Base-by-base conservation (phyloP, 2,888 invertebrate genomes). In the Volucella zonaria region DNA sequence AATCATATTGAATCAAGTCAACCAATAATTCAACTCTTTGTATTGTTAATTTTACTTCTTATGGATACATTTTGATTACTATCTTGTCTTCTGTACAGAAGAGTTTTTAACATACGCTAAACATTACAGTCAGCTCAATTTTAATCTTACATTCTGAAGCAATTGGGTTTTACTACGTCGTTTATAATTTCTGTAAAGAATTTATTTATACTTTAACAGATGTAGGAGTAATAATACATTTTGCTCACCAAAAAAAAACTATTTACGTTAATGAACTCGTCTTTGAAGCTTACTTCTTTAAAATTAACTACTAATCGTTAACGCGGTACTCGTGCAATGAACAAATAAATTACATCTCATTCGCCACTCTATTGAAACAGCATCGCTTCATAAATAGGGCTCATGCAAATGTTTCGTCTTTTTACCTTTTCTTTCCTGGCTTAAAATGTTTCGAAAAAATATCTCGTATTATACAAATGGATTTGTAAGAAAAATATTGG, bases 311-410 rank as follows among this genome's bases (percentile, higher is more conserved):
- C 2, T n/a, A 12, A 51, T 3, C 8, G 40, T 15, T 40, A 11
- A 18, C 15, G 8, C 15, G 2, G 10, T 51, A 40, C 31, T 40
- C 12, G 49, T 15, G 14, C 49, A 12, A 8, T 2, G 43, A 47
- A 51, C 31, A 49, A 47, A 71, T 71, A 71, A 71, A 71, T 71
- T 40, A 58, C 52, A 23, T 51, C 71, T 71, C 59, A 71, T 59
- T 42, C 40, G 59, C 18, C 12, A 40, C 43, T 61, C 42, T 51
- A 43, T 58, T 66, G 66, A 56, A 66, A 51, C 42, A 66, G 66
- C 66, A 75, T 75, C 75, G 59, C 58, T 59, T 66, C 66, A 66
- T 66, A 75, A 66, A 66, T 75, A 66, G 75, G 15, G 8, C n/a
- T 23, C 56, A 49, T 49, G 47, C 15, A 23, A 8, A 43, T 14